A percentile compares a stretch with the other conserved stretches of the same genome.
Evolutionary conservation across 2,797 vertebrate genomes (phyloP).

Genomic region (Tinamus major): DNA sequence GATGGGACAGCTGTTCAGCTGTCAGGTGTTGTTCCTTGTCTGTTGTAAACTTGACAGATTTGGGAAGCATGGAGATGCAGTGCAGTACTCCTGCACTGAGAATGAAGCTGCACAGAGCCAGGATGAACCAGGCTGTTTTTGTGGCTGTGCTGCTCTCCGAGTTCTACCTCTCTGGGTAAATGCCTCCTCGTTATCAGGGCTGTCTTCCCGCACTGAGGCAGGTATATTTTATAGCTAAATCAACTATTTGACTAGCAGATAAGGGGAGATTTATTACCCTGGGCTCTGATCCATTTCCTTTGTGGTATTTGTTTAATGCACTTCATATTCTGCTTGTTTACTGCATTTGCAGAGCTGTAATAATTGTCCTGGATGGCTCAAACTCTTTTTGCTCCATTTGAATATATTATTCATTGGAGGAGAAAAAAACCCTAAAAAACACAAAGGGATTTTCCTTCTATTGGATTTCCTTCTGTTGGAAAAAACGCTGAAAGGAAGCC

Average conservation of each 20-base stretch:
- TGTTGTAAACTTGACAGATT: no score
- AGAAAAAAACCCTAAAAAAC: no score
- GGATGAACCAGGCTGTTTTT: no score
- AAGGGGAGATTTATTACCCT: background rate
- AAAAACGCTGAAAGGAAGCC: background rate
- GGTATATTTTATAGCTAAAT: background rate
- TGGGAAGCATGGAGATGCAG: background rate
- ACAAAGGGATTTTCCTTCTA: background rate
- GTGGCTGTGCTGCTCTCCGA: background rate
- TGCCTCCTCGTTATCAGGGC: no score
- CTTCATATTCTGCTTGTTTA: background rate
- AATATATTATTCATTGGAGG: background rate
- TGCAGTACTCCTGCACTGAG: background rate
- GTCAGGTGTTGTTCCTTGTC: background rate
- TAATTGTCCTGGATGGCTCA: background rate
- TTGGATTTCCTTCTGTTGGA: background rate
- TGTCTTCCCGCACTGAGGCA: no score
- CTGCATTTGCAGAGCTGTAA: background rate
- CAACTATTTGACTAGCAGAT: background rate
- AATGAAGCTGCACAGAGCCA: no score
- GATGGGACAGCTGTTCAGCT: background rate
- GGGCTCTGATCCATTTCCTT: background rate
- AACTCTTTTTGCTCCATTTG: background rate
- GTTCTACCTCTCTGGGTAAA: background rate
- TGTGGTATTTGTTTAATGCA: background rate